phyloP scores from a whole-genome alignment of 1,140 invertebrate genomes.

The Antheraea pernyi region DNA sequence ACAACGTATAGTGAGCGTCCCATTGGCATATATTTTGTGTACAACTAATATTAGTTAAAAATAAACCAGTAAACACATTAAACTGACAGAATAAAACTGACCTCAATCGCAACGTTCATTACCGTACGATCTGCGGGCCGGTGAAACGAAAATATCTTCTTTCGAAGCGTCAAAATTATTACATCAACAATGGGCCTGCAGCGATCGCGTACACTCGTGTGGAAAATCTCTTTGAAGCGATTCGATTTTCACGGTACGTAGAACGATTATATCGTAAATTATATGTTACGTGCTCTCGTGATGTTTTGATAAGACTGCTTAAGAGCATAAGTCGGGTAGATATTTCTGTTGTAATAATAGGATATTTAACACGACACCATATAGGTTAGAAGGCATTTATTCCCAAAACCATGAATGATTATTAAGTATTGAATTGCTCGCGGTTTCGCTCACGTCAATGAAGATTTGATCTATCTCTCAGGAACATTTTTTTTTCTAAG shows the following conservation, averaged over 20 bases:
- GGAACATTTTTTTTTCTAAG: too few relatives aligned
- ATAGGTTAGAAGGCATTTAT: neutral
- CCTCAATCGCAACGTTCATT: neutral
- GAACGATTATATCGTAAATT: neutral
- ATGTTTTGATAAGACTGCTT: neutral
- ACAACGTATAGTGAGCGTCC: too few relatives aligned
- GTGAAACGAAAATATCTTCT: constrained; percentile 6
- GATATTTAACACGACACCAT: neutral
- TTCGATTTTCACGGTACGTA: neutral
- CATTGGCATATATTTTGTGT: too few relatives aligned
- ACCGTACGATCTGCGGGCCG: neutral
- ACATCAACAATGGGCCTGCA: constrained; percentile 30
- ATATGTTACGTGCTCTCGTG: neutral
- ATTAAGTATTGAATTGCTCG: neutral
- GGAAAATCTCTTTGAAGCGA: constrained; percentile 17
- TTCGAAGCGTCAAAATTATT: constrained; percentile 32
- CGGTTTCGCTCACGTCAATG: too few relatives aligned
- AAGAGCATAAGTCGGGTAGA: neutral
- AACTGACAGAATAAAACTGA: neutral
- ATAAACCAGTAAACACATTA: neutral
- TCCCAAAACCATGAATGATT: neutral
- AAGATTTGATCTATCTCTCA: too few relatives aligned
- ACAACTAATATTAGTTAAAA: neutral
- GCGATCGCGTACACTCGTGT: constrained; percentile 21
- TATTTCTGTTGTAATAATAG: neutral